A percentile compares a stretch with the other conserved stretches of the same genome.
Conservation (phyloP, 2,797 vertebrate genomes). For the Acanthurus tractus region DNA sequence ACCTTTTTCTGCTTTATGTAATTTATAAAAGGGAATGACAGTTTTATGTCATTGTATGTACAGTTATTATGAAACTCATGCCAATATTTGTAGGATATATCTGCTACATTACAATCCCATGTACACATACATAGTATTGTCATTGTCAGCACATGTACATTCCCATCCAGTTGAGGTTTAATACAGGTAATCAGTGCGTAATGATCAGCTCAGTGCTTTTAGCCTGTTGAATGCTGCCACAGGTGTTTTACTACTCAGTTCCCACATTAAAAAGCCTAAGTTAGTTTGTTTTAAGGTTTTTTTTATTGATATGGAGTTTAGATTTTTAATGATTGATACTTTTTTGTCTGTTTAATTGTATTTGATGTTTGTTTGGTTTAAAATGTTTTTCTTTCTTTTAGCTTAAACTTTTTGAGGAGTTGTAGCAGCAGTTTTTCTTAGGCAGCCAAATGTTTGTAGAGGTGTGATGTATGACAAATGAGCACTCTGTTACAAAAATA, state of each 20-base stretch:
- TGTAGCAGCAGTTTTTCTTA: too few relatives aligned
- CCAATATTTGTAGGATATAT: not conserved
- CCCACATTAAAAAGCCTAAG: not conserved
- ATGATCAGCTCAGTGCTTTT: not conserved
- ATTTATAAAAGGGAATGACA: slow-evolving; percentile 25
- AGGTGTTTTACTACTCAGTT: not conserved
- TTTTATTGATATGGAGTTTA: slow-evolving; percentile 26
- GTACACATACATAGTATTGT: not conserved
- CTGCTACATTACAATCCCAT: too few relatives aligned
- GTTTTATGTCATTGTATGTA: slow-evolving; percentile 45
- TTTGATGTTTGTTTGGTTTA: not conserved
- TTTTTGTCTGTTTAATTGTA: not conserved
- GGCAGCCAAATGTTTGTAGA: slow-evolving; percentile 1
- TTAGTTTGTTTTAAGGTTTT: not conserved
- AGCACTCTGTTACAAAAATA: slow-evolving; percentile 2
- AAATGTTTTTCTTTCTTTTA: slow-evolving; percentile 7
- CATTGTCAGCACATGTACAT: slow-evolving; percentile 14
- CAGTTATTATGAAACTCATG: slow-evolving; percentile 8
- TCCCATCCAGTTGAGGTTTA: slow-evolving; percentile 7
- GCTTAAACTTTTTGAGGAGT: not conserved
- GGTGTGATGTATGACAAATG: not conserved
- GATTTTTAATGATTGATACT: not conserved
- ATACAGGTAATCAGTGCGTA: not conserved
- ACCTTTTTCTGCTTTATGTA: slow-evolving; percentile 11
- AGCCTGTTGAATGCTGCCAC: not conserved